Conservation (phyloP, 92 coral and sea anemone species). For the Micromussa lordhowensis region DNA sequence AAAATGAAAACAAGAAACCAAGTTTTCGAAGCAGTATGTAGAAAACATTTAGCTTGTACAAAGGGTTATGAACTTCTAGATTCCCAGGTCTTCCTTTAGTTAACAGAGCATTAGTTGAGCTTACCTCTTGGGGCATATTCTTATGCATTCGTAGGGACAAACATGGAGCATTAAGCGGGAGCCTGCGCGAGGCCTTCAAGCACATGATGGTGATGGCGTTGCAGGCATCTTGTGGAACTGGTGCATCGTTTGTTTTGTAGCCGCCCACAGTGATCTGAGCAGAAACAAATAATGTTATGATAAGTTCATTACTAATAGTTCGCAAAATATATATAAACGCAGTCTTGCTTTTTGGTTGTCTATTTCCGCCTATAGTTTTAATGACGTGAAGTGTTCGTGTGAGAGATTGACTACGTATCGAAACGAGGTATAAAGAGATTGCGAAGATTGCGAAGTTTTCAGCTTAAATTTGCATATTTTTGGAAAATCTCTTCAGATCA, state of each 20-base stretch:
- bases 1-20: no score
- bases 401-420: no score
- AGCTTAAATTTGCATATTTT: no score
- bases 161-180: slow-evolving; percentile 86
- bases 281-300: neutral
- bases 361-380: neutral
- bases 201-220: slow-evolving; percentile 78
- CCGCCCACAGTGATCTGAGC: slow-evolving; percentile 81
- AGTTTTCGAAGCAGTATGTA: no score
- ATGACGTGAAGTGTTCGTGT: no score
- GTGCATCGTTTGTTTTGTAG: slow-evolving; percentile 66
- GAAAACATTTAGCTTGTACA: no score
- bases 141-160: slow-evolving; percentile 75
- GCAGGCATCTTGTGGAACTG: slow-evolving; percentile 47
- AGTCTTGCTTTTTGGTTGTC: neutral
- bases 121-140: slow-evolving; percentile 61
- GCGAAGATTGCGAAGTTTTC: no score
- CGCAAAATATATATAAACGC: neutral
- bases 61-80: no score
- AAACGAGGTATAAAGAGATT: no score
- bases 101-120: neutral
- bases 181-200: slow-evolving; percentile 83
- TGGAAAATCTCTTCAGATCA: no score
- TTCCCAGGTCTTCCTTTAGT: neutral
- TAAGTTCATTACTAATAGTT: neutral